Evolutionary conservation across 2,888 invertebrate genomes (phyloP).

Genomic region (Caenorhabditis angaria): DNA sequence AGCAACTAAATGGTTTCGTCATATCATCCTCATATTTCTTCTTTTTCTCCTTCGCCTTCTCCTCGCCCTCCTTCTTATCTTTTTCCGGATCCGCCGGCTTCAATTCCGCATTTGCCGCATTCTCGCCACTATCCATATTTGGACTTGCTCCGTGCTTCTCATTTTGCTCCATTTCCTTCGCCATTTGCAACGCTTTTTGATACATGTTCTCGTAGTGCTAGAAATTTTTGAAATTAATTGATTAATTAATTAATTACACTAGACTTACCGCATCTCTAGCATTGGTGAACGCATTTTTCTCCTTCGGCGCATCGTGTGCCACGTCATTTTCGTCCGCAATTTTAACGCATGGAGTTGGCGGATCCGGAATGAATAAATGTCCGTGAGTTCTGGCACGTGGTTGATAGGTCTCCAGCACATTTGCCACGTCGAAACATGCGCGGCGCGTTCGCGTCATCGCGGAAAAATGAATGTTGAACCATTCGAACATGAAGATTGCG

Average conservation of each 20-base stretch:
- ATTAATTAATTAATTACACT: background rate
- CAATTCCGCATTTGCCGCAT: constrained; percentile 26
- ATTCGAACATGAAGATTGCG: constrained; percentile 45
- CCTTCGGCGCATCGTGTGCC: constrained; percentile 40
- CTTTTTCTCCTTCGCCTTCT: constrained; percentile 44
- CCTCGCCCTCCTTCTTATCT: constrained; percentile 46
- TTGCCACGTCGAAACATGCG: constrained; percentile 65
- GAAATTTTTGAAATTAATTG: constrained; percentile 3
- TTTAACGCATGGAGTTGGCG: constrained; percentile 48
- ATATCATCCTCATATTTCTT: constrained; percentile 47
- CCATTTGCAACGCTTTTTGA: constrained; percentile 57
- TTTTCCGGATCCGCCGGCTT: constrained; percentile 45
- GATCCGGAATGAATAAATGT: constrained; percentile 58
- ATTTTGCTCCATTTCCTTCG: constrained; percentile 58
- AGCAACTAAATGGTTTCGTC: constrained; percentile 49
- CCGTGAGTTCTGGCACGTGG: constrained; percentile 62
- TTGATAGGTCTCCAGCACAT: constrained; percentile 67
- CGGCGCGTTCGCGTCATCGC: constrained; percentile 54
- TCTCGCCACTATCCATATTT: constrained; percentile 15
- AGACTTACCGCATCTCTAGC: constrained; percentile 51
- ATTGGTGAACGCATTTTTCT: constrained; percentile 49
- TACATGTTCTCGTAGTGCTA: constrained; percentile 68
- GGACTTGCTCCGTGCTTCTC: constrained; percentile 35
- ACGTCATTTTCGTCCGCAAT: constrained; percentile 31
- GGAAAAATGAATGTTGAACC: constrained; percentile 52